Evolutionary conservation across 2,113 vertebrate genomes (phyloP).

Genomic region (Periophthalmus modestus): DNA sequence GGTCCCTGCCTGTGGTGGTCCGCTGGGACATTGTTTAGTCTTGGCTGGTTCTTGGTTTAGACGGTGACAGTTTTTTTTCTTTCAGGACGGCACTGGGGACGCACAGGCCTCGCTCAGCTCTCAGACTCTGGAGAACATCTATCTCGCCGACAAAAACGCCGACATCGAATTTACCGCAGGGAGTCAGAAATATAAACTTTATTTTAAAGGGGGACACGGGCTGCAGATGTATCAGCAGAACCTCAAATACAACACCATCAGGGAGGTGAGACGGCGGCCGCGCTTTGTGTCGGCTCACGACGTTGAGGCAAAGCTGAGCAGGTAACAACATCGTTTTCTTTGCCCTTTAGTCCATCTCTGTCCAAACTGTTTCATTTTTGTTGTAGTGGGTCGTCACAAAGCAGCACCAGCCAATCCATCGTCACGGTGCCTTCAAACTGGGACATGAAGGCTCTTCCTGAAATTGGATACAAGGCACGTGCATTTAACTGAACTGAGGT

Average conservation of each 20-base stretch:
- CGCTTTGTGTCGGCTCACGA: slow-evolving; percentile 84
- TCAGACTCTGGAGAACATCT: slow-evolving; percentile 66
- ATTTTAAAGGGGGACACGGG: slow-evolving; percentile 48
- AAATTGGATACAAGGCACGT: slow-evolving; percentile 82
- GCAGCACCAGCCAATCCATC: slow-evolving; percentile 38
- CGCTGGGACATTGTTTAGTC: too few species aligned
- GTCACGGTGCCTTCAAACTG: slow-evolving; percentile 81
- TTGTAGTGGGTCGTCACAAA: slow-evolving; percentile 7
- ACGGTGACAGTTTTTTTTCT: neutral
- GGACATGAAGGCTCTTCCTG: slow-evolving; percentile 81
- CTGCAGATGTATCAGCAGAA: slow-evolving; percentile 85
- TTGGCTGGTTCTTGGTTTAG: neutral
- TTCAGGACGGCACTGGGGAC: slow-evolving; percentile 32
- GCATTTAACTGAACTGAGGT: neutral
- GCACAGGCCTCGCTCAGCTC: slow-evolving; percentile 43
- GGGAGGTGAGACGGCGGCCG: slow-evolving; percentile 84
- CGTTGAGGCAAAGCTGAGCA: slow-evolving; percentile 71
- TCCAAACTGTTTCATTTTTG: neutral
- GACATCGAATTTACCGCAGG: slow-evolving; percentile 51
- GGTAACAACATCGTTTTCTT: slow-evolving; percentile 45
- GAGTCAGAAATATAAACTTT: slow-evolving; percentile 58
- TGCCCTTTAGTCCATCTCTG: neutral
- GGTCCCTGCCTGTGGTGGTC: too few species aligned
- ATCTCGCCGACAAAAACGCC: slow-evolving; percentile 51
- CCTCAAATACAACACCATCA: slow-evolving; percentile 67